A percentile compares a stretch with the other conserved stretches of the same genome.
Conservation (phyloP, 2,888 invertebrate genomes). For the Drosophila siamana region DNA sequence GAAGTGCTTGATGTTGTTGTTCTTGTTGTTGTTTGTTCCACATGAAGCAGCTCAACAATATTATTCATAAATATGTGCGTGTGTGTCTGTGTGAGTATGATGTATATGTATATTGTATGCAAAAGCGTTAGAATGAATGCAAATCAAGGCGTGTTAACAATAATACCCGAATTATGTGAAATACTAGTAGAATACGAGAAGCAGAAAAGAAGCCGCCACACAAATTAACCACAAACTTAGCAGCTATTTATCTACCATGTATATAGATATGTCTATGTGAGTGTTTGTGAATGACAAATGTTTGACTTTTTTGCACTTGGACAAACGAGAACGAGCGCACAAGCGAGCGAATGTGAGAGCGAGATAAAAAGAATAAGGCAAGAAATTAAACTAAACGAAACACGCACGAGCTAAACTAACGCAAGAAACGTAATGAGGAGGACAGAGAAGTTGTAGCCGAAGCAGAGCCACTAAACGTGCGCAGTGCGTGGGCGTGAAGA, state of each 20-base stretch:
- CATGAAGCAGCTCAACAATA: conserved; percentile 67
- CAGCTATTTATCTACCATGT: background rate
- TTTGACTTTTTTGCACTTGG: conserved; percentile 70
- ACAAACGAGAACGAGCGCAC: conserved; percentile 8
- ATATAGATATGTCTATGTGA: conserved; percentile 18
- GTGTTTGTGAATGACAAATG: conserved; percentile 20
- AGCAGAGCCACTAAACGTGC: conserved; percentile 39
- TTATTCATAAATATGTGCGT: conserved; percentile 69
- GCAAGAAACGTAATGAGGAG: conserved; percentile 10
- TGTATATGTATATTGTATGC: conserved; percentile 6
- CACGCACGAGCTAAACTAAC: conserved; percentile 5
- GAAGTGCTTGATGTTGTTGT: conserved; percentile 36
- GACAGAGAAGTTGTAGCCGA: background rate
- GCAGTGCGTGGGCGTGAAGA: conserved; percentile 43
- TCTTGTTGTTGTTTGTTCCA: conserved; percentile 45
- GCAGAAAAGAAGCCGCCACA: conserved; percentile 11
- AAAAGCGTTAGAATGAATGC: conserved; percentile 24
- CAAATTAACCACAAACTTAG: conserved; percentile 2
- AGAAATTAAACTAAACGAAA: conserved; percentile 7
- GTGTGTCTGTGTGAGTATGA: conserved; percentile 15
- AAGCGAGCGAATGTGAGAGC: conserved; percentile 1
- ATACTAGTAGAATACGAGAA: conserved; percentile 2
- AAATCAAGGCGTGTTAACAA: conserved; percentile 21
- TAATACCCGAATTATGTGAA: conserved; percentile 8
- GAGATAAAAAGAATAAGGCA: conserved; percentile 1